Base-by-base conservation (phyloP, 2,888 invertebrate genomes). In the Pyrochroa serraticornis region DNA sequence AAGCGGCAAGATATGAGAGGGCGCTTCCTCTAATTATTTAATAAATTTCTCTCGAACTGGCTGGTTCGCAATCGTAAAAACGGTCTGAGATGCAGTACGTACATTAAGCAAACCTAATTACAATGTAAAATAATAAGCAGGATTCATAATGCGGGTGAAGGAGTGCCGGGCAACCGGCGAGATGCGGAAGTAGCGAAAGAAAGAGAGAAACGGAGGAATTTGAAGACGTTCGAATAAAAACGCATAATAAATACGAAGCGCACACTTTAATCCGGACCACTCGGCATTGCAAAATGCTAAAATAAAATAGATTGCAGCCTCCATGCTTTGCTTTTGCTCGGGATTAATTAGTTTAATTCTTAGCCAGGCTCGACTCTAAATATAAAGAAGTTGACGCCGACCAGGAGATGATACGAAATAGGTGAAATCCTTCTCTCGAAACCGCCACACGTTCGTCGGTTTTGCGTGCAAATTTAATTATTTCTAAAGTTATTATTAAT, bases 301-400 rank as follows among this genome's bases (percentile, higher is more conserved):
- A 73, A 71, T 67, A 72, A 72, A 73, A 73, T 69, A 69, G 70
- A 72, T 73, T 71, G 70, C 70, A 68, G 67, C 58, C 64, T 60
- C 65, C 70, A 68, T 67, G 65, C 67, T 67, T 70, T 67, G 69
- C 69, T 66, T 68, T 72, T 70, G 69, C 68, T 63, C 52, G 60
- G 71, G 71, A 73, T 74, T 74, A 73, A 74, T 74, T 74, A 72
- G 71, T 72, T 72, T 73, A 74, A 74, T 74, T 73, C 74, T 72
- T 71, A 68, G 71, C 70, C 68, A 62, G 64, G 59, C 67, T 64
- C 67, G 64, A 64, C 57, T 52, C 51, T 9, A 46, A 36, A 47
- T 67, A 66, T 66, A 68, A 67, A 68, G 67, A 68, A 68, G 53
- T 53, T 53, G 53, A 53, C 53, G 67, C 68, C 64, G 65, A 65